Evolutionary conservation across 2,113 vertebrate genomes (phyloP), one percentile per base, ranked within the genome.

Genomic region (Melozone crissalis): DNA sequence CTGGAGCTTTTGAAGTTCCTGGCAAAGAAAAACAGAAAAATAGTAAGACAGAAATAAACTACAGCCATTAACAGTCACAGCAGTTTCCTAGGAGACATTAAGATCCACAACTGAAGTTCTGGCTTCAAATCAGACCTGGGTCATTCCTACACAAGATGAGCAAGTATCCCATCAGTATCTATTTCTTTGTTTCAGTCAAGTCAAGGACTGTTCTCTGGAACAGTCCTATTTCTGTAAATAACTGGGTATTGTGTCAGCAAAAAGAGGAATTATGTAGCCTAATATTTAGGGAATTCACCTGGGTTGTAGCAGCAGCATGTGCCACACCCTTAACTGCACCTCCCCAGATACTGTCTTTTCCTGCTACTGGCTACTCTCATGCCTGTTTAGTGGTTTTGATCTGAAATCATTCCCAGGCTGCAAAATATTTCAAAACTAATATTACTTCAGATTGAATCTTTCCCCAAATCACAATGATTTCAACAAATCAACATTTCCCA

Each of bases 1-100:
- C 22, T 69, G 23, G 30, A 93, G 39, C 92, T 94, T 96, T 96
- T 96, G 87, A 95, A 96, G 95, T 89, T 72, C 27, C 44, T 72
- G 87, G 81, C 16, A 82, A 72, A 87, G 35, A 30, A 67, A 90
- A 84, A 39, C 3, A 55, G 21, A 85, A 79, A 74, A 71, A 59
- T 37, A 72, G 57, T 51, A 81, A 37, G 27, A 72, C 1, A 84
- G 35, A 83, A 88, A 88, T 57, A 85, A 95, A 91, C 33, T 51
- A 61, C 30, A 82, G 44, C 62, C 89, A 63, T 4, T 47, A 75
- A 87, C 15, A 61, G 74, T 82, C 49, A 84, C 30, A 85, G 11
- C 24, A 94, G 35, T 54, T 76, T 79, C 49, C 47, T 28, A 79
- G 27, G 16, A 93, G 41, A 72, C 2, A 0, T 3, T 2, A 72